Evolutionary conservation across 2,888 invertebrate species (phyloP).

Genomic region (Nephrocerus scutellatus): DNA sequence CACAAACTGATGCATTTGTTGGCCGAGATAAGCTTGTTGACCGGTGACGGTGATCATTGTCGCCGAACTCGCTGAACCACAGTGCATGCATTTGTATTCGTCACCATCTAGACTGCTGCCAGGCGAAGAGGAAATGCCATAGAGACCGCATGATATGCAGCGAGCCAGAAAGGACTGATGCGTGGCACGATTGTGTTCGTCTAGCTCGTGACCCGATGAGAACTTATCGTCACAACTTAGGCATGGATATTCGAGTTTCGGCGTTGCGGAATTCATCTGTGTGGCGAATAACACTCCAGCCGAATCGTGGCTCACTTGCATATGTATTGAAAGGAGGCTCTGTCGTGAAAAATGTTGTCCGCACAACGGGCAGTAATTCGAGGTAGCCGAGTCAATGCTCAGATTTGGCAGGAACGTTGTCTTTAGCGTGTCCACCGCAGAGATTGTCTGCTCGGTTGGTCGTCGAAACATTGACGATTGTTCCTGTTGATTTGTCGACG

Average conservation of each 20-base stretch:
- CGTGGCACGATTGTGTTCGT: slow-evolving; percentile 40
- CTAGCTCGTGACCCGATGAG: slow-evolving; percentile 36
- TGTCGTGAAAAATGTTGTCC: slow-evolving; percentile 42
- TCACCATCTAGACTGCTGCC: slow-evolving; percentile 34
- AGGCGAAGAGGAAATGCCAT: slow-evolving; percentile 38
- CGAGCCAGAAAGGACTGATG: slow-evolving; percentile 43
- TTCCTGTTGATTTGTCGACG: slow-evolving; percentile 43
- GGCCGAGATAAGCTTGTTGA: slow-evolving; percentile 35
- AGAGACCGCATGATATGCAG: slow-evolving; percentile 41
- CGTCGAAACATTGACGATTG: slow-evolving; percentile 13
- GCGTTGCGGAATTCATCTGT: slow-evolving; percentile 28
- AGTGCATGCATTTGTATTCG: slow-evolving; percentile 43
- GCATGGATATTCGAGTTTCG: slow-evolving; percentile 40
- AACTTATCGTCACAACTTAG: slow-evolving; percentile 44
- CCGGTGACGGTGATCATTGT: slow-evolving; percentile 29
- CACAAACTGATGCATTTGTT: slow-evolving; percentile 12
- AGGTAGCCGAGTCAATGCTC: slow-evolving; percentile 37
- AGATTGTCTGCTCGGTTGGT: slow-evolving; percentile 20
- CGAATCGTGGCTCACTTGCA: slow-evolving; percentile 40
- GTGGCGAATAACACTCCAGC: slow-evolving; percentile 29
- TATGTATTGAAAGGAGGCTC: slow-evolving; percentile 40
- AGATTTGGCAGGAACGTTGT: slow-evolving; percentile 44
- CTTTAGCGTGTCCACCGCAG: slow-evolving; percentile 39
- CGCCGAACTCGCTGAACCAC: slow-evolving; percentile 39
- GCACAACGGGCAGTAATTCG: slow-evolving; percentile 42